These are phyloP conservation scores for Idaea aversata DNA, from an alignment of 2,888 invertebrate species.

Conservation along the genomic window DNA sequence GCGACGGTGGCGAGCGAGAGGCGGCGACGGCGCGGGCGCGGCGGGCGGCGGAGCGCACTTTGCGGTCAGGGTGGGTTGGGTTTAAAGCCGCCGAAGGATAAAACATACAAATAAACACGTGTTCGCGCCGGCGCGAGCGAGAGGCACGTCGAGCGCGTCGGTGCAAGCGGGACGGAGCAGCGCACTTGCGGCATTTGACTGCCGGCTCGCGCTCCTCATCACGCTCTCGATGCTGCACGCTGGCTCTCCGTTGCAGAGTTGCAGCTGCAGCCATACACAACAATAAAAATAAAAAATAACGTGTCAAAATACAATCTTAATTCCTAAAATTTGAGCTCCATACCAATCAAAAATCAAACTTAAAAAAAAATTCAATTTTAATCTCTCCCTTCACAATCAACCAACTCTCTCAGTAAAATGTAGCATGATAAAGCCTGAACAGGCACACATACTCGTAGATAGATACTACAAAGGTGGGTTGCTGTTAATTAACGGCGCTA, in stretches of 20 bases:
- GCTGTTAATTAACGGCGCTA: constrained; percentile 26
- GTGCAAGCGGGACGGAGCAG: constrained; percentile 68
- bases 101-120: constrained; percentile 82
- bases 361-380: not conserved
- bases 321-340: no score
- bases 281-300: not conserved
- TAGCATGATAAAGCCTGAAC: no score
- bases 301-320: not conserved
- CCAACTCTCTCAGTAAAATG: not conserved
- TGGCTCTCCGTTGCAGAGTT: constrained; percentile 7
- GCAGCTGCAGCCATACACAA: not conserved
- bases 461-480: constrained; percentile 11
- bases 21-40: constrained; percentile 78
- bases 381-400: not conserved
- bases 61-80: constrained; percentile 86
- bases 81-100: constrained; percentile 84
- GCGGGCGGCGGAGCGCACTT: constrained; percentile 81
- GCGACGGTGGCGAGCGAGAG: constrained; percentile 72
- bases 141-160: constrained; percentile 58
- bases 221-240: constrained; percentile 37
- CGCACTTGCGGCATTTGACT: constrained; percentile 76
- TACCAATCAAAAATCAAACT: no score
- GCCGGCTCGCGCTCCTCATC: constrained; percentile 52
- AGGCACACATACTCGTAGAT: not conserved
- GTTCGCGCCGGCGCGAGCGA: constrained; percentile 83